Evolutionary conservation across 2,113 vertebrate species (phyloP).

Genomic region (Ceyx cyanopectus): DNA sequence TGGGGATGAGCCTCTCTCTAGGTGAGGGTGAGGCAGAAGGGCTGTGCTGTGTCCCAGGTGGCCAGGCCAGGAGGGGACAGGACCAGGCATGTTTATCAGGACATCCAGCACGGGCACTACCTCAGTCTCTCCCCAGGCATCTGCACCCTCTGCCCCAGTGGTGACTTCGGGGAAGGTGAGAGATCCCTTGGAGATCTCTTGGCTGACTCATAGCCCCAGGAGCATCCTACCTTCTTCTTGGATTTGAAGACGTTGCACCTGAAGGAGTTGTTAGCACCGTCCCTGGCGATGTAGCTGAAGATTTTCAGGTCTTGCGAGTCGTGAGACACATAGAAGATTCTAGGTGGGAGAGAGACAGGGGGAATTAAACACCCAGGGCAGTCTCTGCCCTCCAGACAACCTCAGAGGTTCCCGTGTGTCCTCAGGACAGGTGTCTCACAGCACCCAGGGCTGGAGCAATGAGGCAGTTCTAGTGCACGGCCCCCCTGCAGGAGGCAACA

Average conservation of each 20-base stretch:
- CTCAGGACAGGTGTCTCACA: not conserved
- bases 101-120: fast-evolving
- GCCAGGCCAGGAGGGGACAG: not conserved
- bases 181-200: not conserved
- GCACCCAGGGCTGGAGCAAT: not conserved
- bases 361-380: not conserved
- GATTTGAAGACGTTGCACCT: constrained; percentile 90
- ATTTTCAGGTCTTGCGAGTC: constrained; percentile 89
- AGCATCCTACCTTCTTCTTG: constrained; percentile 84
- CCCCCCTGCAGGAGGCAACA: not conserved
- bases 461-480: not conserved
- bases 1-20: fast-evolving
- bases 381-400: not conserved
- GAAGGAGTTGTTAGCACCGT: constrained; percentile 84
- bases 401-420: not conserved
- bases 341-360: constrained; percentile 51
- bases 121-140: not conserved
- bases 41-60: fast-evolving
- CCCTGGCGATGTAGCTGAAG: constrained; percentile 87
- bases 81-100: fast-evolving
- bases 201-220: fast-evolving
- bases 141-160: not conserved
- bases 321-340: constrained; percentile 88
- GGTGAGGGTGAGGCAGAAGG: fast-evolving
- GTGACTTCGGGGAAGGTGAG: not conserved